phyloP scores from a whole-genome alignment of 2,797 vertebrate species.

The Leptoclinus maculatus region DNA sequence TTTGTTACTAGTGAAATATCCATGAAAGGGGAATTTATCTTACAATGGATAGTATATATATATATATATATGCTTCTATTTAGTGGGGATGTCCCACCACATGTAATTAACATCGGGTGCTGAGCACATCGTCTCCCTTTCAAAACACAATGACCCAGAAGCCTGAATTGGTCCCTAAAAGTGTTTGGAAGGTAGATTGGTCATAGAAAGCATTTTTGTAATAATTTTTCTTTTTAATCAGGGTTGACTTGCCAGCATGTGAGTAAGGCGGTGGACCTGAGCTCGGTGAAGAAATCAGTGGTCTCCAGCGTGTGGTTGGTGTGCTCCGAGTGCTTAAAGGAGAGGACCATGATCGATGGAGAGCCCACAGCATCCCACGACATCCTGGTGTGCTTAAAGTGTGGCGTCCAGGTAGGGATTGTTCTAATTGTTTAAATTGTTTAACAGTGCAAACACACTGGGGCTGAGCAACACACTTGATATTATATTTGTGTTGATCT shows the following conservation, averaged over 20 bases:
- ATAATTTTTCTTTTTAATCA: constrained; percentile 70
- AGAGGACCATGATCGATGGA: constrained; percentile 88
- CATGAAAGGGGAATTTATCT: background rate
- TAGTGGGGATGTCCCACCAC: background rate
- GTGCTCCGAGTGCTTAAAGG: constrained; percentile 93
- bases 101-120: background rate
- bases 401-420: constrained; percentile 91
- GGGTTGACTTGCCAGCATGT: constrained; percentile 95
- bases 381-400: constrained; percentile 94
- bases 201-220: background rate
- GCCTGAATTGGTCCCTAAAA: background rate
- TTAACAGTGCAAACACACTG: background rate
- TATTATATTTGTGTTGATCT: background rate
- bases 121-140: background rate
- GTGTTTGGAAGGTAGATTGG: background rate
- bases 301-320: constrained; percentile 90
- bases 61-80: background rate
- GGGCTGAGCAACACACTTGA: background rate
- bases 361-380: constrained; percentile 85
- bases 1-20: background rate
- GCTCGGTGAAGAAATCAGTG: constrained; percentile 91
- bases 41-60: background rate
- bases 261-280: constrained; percentile 92
- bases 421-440: background rate
- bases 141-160: background rate